Conservation (phyloP, 2,113 vertebrate species). For the Hucho hucho region DNA sequence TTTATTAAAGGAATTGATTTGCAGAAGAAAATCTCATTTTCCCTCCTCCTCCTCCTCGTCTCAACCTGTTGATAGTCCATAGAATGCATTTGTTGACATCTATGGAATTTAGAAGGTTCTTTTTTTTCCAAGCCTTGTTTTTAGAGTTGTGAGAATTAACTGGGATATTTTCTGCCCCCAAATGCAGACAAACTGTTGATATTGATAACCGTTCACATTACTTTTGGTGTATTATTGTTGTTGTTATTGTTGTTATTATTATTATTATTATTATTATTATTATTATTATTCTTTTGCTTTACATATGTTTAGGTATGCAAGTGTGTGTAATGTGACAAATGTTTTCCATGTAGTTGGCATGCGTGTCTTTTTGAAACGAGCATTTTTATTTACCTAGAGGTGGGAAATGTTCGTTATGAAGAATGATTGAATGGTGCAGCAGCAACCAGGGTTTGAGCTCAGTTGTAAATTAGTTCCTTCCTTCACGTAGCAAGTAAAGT, state of each 20-base stretch:
- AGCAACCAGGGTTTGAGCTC: conserved; percentile 48
- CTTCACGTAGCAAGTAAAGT: conserved; percentile 59
- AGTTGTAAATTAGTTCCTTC: conserved; percentile 69
- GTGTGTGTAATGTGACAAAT: conserved; percentile 34
- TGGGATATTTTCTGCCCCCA: conserved; percentile 28
- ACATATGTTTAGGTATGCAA: conserved; percentile 24
- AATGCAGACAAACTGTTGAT: conserved; percentile 11
- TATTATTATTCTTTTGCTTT: conserved; percentile 7
- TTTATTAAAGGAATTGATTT: conserved; percentile 28
- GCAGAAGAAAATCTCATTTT: conserved; percentile 17
- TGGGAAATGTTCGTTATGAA: conserved; percentile 24
- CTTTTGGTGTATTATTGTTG: not conserved
- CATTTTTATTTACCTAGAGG: conserved; percentile 33
- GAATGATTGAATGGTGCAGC: conserved; percentile 32
- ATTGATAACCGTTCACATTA: conserved; percentile 23
- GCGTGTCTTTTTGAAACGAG: conserved; percentile 33
- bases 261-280: too few relatives aligned
- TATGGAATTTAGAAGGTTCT: not conserved
- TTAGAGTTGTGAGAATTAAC: conserved; percentile 30
- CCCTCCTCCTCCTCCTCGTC: not conserved
- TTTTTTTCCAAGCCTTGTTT: conserved; percentile 17
- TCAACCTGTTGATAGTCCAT: conserved; percentile 30
- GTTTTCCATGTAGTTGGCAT: conserved; percentile 17
- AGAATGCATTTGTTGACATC: not conserved
- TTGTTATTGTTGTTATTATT: too few relatives aligned